Evolutionary conservation across 1,140 invertebrate genomes (phyloP), one percentile per base, ranked within the genome.

Genomic region (Leptonema lineaticorne): DNA sequence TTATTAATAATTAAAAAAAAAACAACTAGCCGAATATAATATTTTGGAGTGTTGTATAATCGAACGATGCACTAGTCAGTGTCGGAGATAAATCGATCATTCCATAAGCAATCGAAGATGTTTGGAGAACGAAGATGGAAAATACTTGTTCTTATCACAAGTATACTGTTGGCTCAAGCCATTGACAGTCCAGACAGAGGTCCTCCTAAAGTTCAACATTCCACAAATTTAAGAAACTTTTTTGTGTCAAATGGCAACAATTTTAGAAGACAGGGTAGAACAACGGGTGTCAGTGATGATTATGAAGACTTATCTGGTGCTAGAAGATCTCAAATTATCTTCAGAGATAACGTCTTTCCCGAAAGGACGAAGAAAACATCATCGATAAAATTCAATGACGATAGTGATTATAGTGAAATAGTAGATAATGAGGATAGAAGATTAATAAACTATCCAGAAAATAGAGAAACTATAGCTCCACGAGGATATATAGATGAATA

Each of bases 71-170:
- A n/a, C n/a, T n/a, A n/a, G n/a, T n/a, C n/a, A n/a, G n/a, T n/a
- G n/a, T n/a, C n/a, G n/a, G n/a, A n/a, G n/a, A 45, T 2, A 14
- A 45, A 45, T 45, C 37, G 37, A n/a, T n/a, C n/a, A n/a, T n/a
- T n/a, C n/a, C n/a, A n/a, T n/a, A 5, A 4, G 14, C 58, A 4
- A 24, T 48, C 22, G 16, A 66, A 57, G 20, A 82, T 82, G 81
- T 78, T 78, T 16, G 78, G 76, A 75, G 79, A 77, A 76, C 77
- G 77, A 73, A 76, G 69, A 74, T 81, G 78, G 81, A 83, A 81
- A 79, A 77, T 82, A 68, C 73, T 81, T 69, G 69, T 82, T 68
- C 68, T 82, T 33, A 70, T 79, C 33, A 75, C 75, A 50, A 76
- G 77, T 66, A 74, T 77, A 27, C 75, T 77, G 37, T 75, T 73